These are phyloP conservation scores for Paraplagusia blochii DNA, from an alignment of 2,113 vertebrate species.

Conservation along the genomic window DNA sequence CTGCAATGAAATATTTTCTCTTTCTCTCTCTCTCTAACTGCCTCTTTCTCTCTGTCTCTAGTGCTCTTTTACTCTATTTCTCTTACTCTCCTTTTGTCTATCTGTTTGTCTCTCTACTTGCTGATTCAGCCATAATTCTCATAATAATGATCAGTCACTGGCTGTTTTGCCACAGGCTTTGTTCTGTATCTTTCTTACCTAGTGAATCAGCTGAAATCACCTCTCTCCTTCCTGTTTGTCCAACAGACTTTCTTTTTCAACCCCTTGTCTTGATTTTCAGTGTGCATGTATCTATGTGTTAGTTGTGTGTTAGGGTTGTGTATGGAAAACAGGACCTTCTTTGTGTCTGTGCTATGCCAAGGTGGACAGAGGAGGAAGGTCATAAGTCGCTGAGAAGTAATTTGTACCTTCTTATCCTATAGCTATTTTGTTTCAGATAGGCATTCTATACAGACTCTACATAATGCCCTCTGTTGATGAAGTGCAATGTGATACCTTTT, in stretches of 20 bases:
- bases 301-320: conserved; percentile 20
- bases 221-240: conserved; percentile 18
- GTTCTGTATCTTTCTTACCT: conserved; percentile 10
- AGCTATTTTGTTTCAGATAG: conserved; percentile 53
- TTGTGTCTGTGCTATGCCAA: conserved; percentile 54
- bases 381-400: conserved; percentile 68
- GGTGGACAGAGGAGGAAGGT: conserved; percentile 12
- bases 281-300: conserved; percentile 1
- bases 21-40: no score
- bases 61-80: no score
- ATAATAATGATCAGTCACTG: conserved; percentile 74
- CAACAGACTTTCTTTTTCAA: background rate
- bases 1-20: no score
- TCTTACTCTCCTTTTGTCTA: conserved; percentile 38
- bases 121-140: no score
- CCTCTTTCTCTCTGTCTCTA: no score
- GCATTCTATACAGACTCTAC: conserved; percentile 29
- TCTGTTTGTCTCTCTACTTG: conserved; percentile 20
- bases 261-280: conserved; percentile 5
- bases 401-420: conserved; percentile 61
- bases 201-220: conserved; percentile 37
- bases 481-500: conserved; percentile 34
- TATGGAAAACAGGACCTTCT: conserved; percentile 47
- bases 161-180: conserved; percentile 19
- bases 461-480: conserved; percentile 16